Evolutionary conservation across 2,113 vertebrate species (phyloP).

Genomic region (Gadus chalcogrammus): DNA sequence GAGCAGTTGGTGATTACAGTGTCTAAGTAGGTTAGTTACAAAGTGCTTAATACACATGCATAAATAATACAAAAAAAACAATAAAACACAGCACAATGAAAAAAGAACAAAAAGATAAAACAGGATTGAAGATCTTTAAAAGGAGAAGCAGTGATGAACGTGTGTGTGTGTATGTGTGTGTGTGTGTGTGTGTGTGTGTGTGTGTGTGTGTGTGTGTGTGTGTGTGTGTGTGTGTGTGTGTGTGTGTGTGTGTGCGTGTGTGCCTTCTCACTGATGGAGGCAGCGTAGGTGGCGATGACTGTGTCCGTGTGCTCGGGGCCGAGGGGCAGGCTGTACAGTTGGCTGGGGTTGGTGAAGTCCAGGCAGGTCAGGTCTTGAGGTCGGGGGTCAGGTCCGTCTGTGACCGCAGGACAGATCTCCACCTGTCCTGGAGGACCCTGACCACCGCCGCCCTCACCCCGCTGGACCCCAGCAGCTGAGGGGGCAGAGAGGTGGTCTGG

Average conservation of each 20-base stretch:
- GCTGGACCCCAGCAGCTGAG: too few species aligned
- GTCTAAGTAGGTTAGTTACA: too few species aligned
- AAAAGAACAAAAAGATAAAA: too few species aligned
- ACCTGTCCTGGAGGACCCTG: conserved; percentile 54
- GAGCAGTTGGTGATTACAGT: too few species aligned
- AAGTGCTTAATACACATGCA: too few species aligned
- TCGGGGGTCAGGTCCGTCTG: conserved; percentile 51
- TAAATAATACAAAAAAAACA: too few species aligned
- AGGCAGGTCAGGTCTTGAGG: conserved; percentile 78
- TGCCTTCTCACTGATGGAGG: conserved; percentile 80
- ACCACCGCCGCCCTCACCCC: neutral
- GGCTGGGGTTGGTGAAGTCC: conserved; percentile 67
- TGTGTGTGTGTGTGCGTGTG: neutral
- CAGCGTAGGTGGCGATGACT: conserved; percentile 78
- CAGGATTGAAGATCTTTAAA: too few species aligned
- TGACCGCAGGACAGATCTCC: conserved; percentile 64
- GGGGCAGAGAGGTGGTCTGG: too few species aligned
- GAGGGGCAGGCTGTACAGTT: conserved; percentile 76
- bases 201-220: neutral
- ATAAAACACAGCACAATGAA: too few species aligned
- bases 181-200: neutral
- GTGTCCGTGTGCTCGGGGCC: conserved; percentile 68
- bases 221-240: neutral
- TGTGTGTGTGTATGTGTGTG: neutral
- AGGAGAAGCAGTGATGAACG: too few species aligned